A percentile compares a stretch with the other conserved stretches of the same genome.
Conservation (phyloP, 2,888 invertebrate species). For the Volucella bombylans region DNA sequence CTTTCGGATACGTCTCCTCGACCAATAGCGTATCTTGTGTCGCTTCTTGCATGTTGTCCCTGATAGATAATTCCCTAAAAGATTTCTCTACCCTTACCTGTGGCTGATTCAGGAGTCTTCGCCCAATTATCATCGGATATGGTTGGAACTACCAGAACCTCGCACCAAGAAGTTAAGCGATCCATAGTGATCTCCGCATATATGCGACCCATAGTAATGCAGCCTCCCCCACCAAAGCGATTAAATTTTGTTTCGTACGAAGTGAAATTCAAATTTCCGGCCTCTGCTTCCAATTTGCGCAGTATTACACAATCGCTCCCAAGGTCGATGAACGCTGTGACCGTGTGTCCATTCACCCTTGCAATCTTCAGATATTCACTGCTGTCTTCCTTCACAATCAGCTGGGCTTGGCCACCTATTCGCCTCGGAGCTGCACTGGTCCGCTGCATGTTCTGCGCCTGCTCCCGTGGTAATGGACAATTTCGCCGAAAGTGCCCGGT, state of each 20-base stretch:
- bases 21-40: neutral
- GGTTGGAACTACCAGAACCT: slow-evolving; percentile 4
- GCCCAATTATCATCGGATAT: slow-evolving; percentile 8
- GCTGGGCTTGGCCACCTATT: slow-evolving; percentile 1
- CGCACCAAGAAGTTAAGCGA: slow-evolving; percentile 7
- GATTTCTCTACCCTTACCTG: slow-evolving; percentile 3
- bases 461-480: too few relatives aligned
- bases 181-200: slow-evolving; percentile 11
- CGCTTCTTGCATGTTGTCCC: neutral
- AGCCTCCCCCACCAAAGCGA: slow-evolving; percentile 12
- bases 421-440: neutral
- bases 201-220: neutral
- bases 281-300: too few relatives aligned
- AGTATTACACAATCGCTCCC: too few relatives aligned
- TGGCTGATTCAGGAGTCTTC: slow-evolving; percentile 9
- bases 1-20: neutral
- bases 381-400: neutral
- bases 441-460: neutral
- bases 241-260: slow-evolving; percentile 5
- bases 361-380: too few relatives aligned
- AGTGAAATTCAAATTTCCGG: neutral
- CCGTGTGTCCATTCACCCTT: too few relatives aligned
- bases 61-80: neutral
- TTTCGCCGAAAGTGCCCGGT: too few relatives aligned
- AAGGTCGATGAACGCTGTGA: too few relatives aligned